Conservation (phyloP, 2,888 invertebrate species). For the Cynaeus angustus region DNA sequence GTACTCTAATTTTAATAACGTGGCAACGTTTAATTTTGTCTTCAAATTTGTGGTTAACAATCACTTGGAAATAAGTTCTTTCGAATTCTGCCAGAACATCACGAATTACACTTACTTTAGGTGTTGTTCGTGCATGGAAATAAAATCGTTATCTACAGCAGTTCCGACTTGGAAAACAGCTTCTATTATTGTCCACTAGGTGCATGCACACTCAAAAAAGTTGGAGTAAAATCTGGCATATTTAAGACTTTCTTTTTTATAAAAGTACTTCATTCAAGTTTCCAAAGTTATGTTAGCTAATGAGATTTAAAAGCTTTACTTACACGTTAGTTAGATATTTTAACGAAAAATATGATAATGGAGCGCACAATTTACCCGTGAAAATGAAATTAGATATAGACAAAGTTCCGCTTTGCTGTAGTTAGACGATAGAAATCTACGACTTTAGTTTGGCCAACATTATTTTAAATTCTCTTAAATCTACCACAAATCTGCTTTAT, state of each 20-base stretch:
- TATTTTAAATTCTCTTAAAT: constrained; percentile 13
- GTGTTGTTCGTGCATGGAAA: constrained; percentile 4
- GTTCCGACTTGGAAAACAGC: neutral
- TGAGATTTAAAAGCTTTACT: too few relatives aligned
- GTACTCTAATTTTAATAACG: too few relatives aligned
- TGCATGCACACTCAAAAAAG: neutral
- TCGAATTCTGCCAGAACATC: neutral
- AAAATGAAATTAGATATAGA: too few relatives aligned
- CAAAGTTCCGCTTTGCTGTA: neutral
- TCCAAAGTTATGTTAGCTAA: too few relatives aligned
- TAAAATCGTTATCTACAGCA: neutral
- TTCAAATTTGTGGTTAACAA: too few relatives aligned
- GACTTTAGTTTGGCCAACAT: constrained; percentile 34
- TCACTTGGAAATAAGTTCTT: neutral
- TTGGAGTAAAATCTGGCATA: neutral
- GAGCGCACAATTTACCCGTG: too few relatives aligned
- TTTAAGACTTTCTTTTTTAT: neutral
- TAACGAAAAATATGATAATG: constrained; percentile 1
- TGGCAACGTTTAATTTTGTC: too few relatives aligned
- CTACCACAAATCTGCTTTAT: constrained; percentile 32
- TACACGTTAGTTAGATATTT: too few relatives aligned
- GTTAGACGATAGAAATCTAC: neutral
- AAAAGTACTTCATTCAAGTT: too few relatives aligned
- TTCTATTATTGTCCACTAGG: neutral
- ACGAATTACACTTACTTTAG: neutral